A percentile compares a stretch with the other conserved stretches of the same genome.
phyloP scores from a whole-genome alignment of 92 coral and sea anemone species.

The Actinernus sp. region DNA sequence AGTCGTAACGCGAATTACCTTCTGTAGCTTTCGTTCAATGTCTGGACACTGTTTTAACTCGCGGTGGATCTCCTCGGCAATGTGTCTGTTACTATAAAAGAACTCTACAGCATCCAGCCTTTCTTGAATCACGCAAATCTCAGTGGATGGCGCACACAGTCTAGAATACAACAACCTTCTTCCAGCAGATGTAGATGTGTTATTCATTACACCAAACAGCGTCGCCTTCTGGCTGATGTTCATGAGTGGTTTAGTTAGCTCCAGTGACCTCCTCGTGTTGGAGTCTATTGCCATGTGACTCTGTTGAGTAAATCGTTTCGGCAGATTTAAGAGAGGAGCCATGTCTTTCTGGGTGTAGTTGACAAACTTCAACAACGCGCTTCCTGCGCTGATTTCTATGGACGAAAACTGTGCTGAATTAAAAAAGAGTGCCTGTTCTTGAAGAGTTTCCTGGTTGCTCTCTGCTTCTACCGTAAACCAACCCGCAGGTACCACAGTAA shows the following conservation, averaged over 20 bases:
- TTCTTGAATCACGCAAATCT: slow-evolving; percentile 34
- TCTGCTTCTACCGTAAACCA: slow-evolving; percentile 62
- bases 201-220: slow-evolving; percentile 81
- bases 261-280: slow-evolving; percentile 74
- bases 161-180: slow-evolving; percentile 70
- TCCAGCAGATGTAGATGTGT: slow-evolving; percentile 77
- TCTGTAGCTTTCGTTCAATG: slow-evolving; percentile 78
- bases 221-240: slow-evolving; percentile 81
- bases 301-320: slow-evolving; percentile 69
- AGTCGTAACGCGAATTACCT: slow-evolving; percentile 36
- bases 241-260: slow-evolving; percentile 77
- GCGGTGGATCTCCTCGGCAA: slow-evolving; percentile 76
- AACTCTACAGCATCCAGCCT: slow-evolving; percentile 73
- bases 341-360: slow-evolving; percentile 78
- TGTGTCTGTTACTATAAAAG: slow-evolving; percentile 60
- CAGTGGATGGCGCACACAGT: slow-evolving; percentile 82
- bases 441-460: background rate
- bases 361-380: slow-evolving; percentile 72
- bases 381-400: slow-evolving; percentile 72
- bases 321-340: slow-evolving; percentile 72
- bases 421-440: slow-evolving; percentile 12
- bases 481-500: slow-evolving; percentile 71
- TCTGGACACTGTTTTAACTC: slow-evolving; percentile 75
- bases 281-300: slow-evolving; percentile 91
- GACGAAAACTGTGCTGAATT: slow-evolving; percentile 66